Percentiles rank a stretch among this genome's conserved stretches.
These are phyloP conservation scores for Muscidifurax raptorellus DNA, from an alignment of 1,140 invertebrate genomes.

Conservation along the genomic window DNA sequence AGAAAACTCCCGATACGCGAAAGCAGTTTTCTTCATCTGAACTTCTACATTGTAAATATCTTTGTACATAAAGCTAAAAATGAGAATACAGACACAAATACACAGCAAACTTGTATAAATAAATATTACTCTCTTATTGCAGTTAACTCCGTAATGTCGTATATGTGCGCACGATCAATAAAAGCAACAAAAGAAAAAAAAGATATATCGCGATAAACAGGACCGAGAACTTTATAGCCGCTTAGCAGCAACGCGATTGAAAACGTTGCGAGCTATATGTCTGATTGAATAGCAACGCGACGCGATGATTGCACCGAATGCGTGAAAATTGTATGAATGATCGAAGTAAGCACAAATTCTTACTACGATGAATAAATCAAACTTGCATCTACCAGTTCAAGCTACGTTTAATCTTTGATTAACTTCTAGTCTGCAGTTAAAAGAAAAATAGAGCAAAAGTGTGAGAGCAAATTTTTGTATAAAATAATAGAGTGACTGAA, in stretches of 20 bases:
- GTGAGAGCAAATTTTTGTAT: slow-evolving; percentile 57
- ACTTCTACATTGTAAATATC: slow-evolving; percentile 51
- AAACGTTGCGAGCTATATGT: slow-evolving; percentile 41
- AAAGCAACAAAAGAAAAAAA: slow-evolving; percentile 49
- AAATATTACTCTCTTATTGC: slow-evolving; percentile 63
- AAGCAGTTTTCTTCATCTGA: slow-evolving; percentile 41
- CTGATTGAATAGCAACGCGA: slow-evolving; percentile 50
- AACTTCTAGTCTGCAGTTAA: slow-evolving; percentile 73
- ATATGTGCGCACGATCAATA: slow-evolving; percentile 55
- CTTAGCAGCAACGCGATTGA: slow-evolving; percentile 19
- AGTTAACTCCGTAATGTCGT: slow-evolving; percentile 68
- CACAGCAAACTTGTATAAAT: slow-evolving; percentile 53
- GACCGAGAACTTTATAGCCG: slow-evolving; percentile 38
- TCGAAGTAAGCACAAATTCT: slow-evolving; percentile 54
- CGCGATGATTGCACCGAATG: slow-evolving; percentile 32
- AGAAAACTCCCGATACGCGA: slow-evolving; percentile 38
- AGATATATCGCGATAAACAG: slow-evolving; percentile 39
- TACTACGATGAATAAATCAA: slow-evolving; percentile 72
- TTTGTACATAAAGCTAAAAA: slow-evolving; percentile 49
- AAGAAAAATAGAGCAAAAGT: slow-evolving; percentile 57
- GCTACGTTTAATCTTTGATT: slow-evolving; percentile 72
- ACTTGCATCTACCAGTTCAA: slow-evolving; percentile 74
- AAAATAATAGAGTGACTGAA: slow-evolving; percentile 42
- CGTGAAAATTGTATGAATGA: slow-evolving; percentile 51
- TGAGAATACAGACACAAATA: slow-evolving; percentile 60